phyloP scores from a whole-genome alignment of 2,113 vertebrate species.

The Myotis yumanensis region DNA sequence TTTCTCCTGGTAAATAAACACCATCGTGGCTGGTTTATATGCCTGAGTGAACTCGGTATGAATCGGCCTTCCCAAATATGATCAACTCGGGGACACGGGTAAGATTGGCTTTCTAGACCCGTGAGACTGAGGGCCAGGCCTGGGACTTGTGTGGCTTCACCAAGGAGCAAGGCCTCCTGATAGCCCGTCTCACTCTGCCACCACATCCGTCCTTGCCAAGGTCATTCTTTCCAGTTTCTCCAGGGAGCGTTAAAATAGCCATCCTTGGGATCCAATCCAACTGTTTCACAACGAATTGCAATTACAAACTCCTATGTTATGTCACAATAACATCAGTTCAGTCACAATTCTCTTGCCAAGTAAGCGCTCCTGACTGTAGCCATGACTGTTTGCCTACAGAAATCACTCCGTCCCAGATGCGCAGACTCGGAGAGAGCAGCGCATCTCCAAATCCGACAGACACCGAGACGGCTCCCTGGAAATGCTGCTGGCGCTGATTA shows the following conservation, averaged over 20 bases:
- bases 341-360: conserved; percentile 67
- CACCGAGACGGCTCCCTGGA: conserved; percentile 25
- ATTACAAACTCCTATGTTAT: conserved; percentile 73
- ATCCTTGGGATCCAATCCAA: conserved; percentile 62
- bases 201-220: not conserved
- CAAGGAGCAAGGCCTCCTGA: not conserved
- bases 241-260: not conserved
- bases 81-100: not conserved
- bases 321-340: conserved; percentile 61
- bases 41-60: not conserved
- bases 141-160: not conserved
- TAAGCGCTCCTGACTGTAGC: conserved; percentile 67
- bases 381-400: conserved; percentile 64
- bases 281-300: conserved; percentile 79
- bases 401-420: conserved; percentile 55
- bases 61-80: not conserved
- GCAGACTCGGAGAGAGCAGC: not conserved
- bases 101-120: not conserved
- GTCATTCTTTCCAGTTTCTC: not conserved
- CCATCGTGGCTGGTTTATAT: not conserved
- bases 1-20: not conserved
- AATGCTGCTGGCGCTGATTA: not conserved
- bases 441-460: conserved; percentile 5
- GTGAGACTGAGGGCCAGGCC: not conserved
- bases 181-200: not conserved